phyloP scores from a whole-genome alignment of 2,113 vertebrate species.

The Perca schrenkii region DNA sequence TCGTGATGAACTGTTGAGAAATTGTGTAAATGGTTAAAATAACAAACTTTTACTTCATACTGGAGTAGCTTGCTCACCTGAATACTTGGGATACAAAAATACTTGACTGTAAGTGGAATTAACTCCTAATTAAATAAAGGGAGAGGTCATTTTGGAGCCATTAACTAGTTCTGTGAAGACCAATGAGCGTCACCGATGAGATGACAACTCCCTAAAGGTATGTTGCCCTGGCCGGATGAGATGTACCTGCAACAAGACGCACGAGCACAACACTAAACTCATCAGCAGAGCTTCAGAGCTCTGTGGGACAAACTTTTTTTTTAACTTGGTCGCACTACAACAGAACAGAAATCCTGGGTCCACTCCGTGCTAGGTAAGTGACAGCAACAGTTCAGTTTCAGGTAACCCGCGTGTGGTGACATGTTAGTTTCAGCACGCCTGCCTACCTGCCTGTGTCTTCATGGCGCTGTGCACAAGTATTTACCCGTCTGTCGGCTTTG shows the following conservation, averaged over 20 bases:
- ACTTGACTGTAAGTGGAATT: neutral
- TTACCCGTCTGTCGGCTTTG: neutral
- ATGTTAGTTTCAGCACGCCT: neutral
- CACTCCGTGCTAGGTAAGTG: conserved; percentile 59
- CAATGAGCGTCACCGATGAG: conserved; percentile 54
- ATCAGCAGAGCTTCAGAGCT: neutral
- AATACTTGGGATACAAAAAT: neutral
- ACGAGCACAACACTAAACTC: neutral
- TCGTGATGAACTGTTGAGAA: neutral
- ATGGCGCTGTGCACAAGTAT: neutral
- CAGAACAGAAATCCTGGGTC: conserved; percentile 51
- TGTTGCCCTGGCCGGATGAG: conserved; percentile 41
- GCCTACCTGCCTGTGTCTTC: neutral
- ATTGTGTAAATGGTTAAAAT: neutral
- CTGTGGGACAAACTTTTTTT: neutral
- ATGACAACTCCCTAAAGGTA: conserved; percentile 65
- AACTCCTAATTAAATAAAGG: neutral
- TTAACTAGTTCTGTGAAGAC: neutral
- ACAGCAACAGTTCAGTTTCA: neutral
- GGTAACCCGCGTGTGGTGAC: neutral
- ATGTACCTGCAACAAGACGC: conserved; percentile 66
- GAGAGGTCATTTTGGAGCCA: conserved; percentile 20
- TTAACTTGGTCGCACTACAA: neutral
- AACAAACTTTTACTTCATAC: neutral
- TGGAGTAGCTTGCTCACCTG: neutral